phyloP scores from a whole-genome alignment of 2,888 invertebrate species.

The Hydriomena furcata region DNA sequence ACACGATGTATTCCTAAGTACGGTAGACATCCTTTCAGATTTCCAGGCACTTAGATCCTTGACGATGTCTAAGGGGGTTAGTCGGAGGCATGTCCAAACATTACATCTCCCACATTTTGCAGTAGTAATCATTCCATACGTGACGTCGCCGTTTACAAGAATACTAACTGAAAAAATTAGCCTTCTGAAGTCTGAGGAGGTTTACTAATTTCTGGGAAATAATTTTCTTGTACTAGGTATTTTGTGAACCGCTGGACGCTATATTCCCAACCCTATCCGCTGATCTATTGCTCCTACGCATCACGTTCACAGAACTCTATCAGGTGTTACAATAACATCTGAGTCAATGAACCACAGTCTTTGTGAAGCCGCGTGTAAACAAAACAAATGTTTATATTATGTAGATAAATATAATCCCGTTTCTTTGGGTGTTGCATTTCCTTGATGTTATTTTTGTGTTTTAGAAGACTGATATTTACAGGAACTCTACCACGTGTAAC shows the following conservation, averaged over 20 bases:
- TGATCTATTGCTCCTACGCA: conserved; percentile 6
- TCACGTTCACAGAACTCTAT: conserved; percentile 14
- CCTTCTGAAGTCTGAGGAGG: no score
- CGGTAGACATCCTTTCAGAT: no score
- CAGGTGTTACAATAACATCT: conserved; percentile 67
- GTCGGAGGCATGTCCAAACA: no score
- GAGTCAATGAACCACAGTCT: conserved; percentile 74
- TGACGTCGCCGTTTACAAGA: no score
- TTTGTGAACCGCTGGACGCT: background rate
- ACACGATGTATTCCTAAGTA: no score
- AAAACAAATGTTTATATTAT: conserved; percentile 46
- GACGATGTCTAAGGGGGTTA: no score
- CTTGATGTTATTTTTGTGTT: conserved; percentile 29
- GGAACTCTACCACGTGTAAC: conserved; percentile 39
- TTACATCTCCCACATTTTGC: no score
- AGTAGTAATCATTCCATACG: no score
- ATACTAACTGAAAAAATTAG: no score
- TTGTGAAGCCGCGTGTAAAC: conserved; percentile 65
- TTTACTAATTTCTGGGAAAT: no score
- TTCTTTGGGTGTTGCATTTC: conserved; percentile 31
- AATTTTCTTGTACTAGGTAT: no score
- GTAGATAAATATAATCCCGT: conserved; percentile 38
- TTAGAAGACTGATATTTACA: conserved; percentile 37
- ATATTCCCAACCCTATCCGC: background rate
- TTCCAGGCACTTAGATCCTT: no score